These are phyloP conservation scores for Tortrix viridana DNA, from an alignment of 2,888 invertebrate species.

Conservation along the genomic window DNA sequence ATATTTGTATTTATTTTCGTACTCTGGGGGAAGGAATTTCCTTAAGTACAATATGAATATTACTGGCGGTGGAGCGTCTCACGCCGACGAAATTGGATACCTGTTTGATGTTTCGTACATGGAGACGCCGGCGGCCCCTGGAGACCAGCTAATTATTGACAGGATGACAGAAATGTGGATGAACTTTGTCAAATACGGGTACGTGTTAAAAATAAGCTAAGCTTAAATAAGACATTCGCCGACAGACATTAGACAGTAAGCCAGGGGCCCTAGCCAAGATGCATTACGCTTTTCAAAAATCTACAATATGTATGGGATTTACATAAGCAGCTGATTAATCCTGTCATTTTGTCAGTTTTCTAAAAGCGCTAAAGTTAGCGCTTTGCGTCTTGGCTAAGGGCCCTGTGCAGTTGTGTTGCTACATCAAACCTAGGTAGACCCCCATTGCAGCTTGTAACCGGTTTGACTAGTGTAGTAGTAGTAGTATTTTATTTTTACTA, in stretches of 20 bases:
- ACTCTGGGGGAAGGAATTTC: slow-evolving; percentile 29
- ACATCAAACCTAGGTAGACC: neutral
- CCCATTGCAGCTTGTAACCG: too few species aligned
- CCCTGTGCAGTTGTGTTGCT: neutral
- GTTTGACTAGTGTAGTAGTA: too few species aligned
- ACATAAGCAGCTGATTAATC: too few species aligned
- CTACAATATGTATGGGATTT: too few species aligned
- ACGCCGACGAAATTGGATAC: slow-evolving; percentile 38
- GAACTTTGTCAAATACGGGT: slow-evolving; percentile 55
- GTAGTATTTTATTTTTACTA: too few species aligned
- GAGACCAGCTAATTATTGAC: slow-evolving; percentile 46
- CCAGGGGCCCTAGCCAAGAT: neutral
- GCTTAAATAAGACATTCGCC: too few species aligned
- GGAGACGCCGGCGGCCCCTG: slow-evolving; percentile 11
- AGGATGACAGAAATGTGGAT: slow-evolving; percentile 53
- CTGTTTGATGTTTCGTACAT: slow-evolving; percentile 33
- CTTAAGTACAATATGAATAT: slow-evolving; percentile 14
- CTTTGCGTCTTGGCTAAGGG: too few species aligned
- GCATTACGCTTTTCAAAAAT: too few species aligned
- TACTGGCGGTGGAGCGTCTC: slow-evolving; percentile 29
- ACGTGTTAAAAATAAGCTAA: too few species aligned
- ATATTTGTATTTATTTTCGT: slow-evolving; percentile 32
- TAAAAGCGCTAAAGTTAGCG: too few species aligned
- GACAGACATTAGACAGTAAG: too few species aligned
- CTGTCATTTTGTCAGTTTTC: too few species aligned